phyloP scores from a whole-genome alignment of 2,113 vertebrate genomes.

The Sialia sialis region DNA sequence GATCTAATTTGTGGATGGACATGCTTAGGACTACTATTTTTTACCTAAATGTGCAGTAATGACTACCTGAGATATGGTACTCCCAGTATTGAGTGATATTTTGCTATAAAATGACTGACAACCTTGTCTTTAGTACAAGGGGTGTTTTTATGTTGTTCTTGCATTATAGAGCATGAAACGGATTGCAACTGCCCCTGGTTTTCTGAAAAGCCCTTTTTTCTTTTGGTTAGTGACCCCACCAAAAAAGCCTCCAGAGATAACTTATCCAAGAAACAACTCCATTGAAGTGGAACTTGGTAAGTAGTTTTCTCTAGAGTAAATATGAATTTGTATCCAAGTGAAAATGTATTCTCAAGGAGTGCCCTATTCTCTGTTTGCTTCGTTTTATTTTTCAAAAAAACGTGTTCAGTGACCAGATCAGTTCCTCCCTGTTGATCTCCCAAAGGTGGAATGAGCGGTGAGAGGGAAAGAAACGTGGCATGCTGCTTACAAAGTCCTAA shows the following conservation, averaged over 20 bases:
- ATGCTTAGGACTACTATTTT: background rate
- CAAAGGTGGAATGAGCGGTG: background rate
- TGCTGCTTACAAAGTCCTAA: background rate
- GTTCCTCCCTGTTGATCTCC: background rate
- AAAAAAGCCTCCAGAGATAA: constrained; percentile 71
- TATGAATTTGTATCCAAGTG: background rate
- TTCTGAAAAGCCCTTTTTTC: background rate
- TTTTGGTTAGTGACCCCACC: constrained; percentile 41
- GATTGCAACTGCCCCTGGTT: background rate
- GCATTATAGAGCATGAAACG: background rate
- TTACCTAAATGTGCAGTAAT: background rate
- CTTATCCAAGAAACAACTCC: constrained; percentile 72
- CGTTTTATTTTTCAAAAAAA: background rate
- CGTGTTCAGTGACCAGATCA: background rate
- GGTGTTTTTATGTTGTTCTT: background rate
- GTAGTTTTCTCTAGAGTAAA: constrained; percentile 8
- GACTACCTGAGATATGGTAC: background rate
- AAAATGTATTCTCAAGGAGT: background rate
- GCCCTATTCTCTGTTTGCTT: background rate
- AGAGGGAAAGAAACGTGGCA: background rate
- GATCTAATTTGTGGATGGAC: background rate
- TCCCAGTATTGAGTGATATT: background rate
- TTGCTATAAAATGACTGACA: background rate
- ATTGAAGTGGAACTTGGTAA: constrained; percentile 78
- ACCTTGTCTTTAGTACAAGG: background rate